Conservation (phyloP, 1,140 invertebrate species). For the Brachionus paranguensis region DNA sequence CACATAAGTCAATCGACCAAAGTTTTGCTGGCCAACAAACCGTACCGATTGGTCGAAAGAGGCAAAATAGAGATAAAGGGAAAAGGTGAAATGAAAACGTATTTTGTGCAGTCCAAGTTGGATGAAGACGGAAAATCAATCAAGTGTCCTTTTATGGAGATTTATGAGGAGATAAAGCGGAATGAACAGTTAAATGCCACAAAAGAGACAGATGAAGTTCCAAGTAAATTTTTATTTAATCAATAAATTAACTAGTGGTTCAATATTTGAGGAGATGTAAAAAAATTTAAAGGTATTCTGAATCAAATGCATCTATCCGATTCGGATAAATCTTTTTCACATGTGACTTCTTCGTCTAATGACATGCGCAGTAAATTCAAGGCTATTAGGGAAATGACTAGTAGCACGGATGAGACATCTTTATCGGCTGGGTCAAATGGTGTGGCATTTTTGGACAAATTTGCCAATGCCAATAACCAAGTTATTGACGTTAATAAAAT, state of each 20-base stretch:
- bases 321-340: background rate
- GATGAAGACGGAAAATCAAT: slow-evolving; percentile 12
- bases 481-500: background rate
- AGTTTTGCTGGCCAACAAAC: slow-evolving; percentile 64
- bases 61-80: slow-evolving; percentile 55
- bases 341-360: background rate
- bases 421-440: background rate
- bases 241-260: background rate
- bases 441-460: background rate
- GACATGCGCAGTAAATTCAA: background rate
- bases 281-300: background rate
- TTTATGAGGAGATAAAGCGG: background rate
- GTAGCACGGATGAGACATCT: background rate
- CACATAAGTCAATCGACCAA: slow-evolving; percentile 83
- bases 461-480: background rate
- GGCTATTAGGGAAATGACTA: background rate
- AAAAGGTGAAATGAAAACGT: slow-evolving; percentile 82
- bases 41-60: slow-evolving; percentile 71
- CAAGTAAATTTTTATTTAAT: background rate
- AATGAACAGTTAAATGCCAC: background rate
- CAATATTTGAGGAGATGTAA: background rate
- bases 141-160: slow-evolving; percentile 18
- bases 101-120: slow-evolving; percentile 56
- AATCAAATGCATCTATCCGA: background rate
- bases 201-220: background rate